Base-by-base conservation (phyloP, 1,140 invertebrate species). In the Trachymyrmex cornetzi region DNA sequence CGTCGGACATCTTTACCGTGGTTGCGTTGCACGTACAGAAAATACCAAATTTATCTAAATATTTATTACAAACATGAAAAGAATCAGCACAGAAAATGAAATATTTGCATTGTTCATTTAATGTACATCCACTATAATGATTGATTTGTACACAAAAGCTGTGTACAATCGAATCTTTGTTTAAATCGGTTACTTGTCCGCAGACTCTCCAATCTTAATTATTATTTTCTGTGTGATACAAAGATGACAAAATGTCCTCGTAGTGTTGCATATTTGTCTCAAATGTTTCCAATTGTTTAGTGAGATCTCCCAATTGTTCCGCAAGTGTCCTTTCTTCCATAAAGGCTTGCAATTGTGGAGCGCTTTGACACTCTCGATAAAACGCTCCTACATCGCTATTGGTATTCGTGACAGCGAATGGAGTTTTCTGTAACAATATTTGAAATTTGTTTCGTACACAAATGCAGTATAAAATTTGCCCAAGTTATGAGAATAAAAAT, bases 291-390 rank as follows among this genome's bases (percentile, higher is more conserved):
- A 98, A 92, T 92, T 98, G 97, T 91, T 97, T 96, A 3, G 97
- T 97, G 9, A 98, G 94, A 91, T 97, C 97, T 61, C 96, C 96
- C 16, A 97, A 95, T 93, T 97, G 96, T 71, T 97, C 97, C 7
- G 95, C 95, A 6, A 97, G 91, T 24, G 96, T 96, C 63, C 96
- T 95, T 82, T 97, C 95, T 85, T 97, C 96, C 72, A 92, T 95
- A 89, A 97, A 97, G 16, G 96, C 96, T 55, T 96, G 96, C 44
- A 98, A 94, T 50, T 96, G 96, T 0, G 97, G 97, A 7, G 98
- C 97, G 91, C 96, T 96, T 94, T 98, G 97, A 94, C 97, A 98
- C 91, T 98, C 97, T 6, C 97, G 95, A 94, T 97, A 98, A 95
- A 98, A 98, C 77, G 96, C 96, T 55, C 97, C 97, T 77, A 98